Evolutionary conservation across 2,113 vertebrate genomes (phyloP).

Genomic region (Cnemophilus loriae): DNA sequence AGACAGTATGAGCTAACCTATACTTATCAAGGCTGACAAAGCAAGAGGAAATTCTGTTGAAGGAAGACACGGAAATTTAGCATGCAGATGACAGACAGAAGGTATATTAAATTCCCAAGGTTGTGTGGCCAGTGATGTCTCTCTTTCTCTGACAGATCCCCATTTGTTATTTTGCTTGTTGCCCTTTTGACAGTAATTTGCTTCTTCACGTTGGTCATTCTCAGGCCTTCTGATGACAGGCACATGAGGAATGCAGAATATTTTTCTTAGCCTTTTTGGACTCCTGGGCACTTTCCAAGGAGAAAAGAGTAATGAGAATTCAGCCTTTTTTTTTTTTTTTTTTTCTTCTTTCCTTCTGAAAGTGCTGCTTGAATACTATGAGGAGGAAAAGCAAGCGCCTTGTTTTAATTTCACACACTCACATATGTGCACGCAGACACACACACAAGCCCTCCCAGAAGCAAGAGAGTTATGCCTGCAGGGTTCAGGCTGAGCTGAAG

Average conservation of each 20-base stretch:
- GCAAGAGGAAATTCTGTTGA: neutral
- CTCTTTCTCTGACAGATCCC: slow-evolving; percentile 3
- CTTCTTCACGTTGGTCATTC: neutral
- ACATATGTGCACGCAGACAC: neutral
- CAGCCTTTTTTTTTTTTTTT: neutral
- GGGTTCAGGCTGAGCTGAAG: slow-evolving; percentile 15
- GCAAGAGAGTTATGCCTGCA: neutral
- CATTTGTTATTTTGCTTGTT: slow-evolving; percentile 34
- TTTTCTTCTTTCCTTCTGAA: neutral
- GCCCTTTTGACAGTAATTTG: neutral
- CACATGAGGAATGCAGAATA: neutral
- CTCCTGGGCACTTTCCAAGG: neutral
- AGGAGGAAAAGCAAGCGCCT: neutral
- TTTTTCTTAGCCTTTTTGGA: neutral
- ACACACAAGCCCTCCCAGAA: neutral
- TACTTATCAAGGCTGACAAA: slow-evolving; percentile 30
- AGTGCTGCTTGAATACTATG: neutral
- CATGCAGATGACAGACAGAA: slow-evolving; percentile 40
- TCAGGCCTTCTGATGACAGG: neutral
- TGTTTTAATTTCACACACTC: neutral
- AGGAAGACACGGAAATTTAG: slow-evolving; percentile 2
- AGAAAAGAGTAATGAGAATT: neutral
- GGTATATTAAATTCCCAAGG: neutral
- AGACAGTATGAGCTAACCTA: neutral
- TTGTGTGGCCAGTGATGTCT: neutral